These are phyloP conservation scores for Daubentonia madagascariensis DNA, from an alignment of 2,113 vertebrate genomes.

Conservation along the genomic window DNA sequence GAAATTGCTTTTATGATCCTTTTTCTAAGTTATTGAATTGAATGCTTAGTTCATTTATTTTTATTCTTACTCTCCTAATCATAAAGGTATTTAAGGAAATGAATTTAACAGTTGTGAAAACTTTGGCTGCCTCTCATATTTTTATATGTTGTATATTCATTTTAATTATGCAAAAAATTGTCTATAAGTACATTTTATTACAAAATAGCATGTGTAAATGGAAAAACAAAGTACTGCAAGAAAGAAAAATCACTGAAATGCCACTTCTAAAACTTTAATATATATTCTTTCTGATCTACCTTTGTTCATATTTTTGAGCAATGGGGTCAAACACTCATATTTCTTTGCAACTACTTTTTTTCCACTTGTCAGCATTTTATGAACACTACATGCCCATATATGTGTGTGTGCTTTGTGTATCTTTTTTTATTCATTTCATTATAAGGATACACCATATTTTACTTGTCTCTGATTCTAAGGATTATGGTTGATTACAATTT, in stretches of 20 bases:
- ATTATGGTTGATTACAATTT: neutral
- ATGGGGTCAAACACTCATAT: neutral
- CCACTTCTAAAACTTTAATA: neutral
- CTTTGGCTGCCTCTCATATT: neutral
- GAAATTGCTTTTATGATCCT: neutral
- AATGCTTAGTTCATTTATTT: slow-evolving; percentile 28
- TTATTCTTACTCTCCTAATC: neutral
- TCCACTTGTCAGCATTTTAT: neutral
- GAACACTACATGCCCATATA: neutral
- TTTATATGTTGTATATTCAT: neutral
- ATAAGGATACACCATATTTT: neutral
- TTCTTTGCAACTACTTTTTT: neutral
- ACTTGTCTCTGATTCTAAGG: neutral
- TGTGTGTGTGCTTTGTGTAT: neutral
- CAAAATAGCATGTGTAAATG: neutral
- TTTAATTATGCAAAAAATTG: neutral
- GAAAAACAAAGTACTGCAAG: neutral
- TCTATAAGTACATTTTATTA: slow-evolving; percentile 1
- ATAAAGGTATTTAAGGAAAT: neutral
- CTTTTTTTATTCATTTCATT: neutral
- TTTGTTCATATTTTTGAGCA: neutral
- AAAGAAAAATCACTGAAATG: neutral
- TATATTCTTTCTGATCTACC: neutral
- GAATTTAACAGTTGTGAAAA: neutral
- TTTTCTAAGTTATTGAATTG: neutral